These are phyloP conservation scores for Gallinago nigripennis DNA, from an alignment of 2,797 vertebrate genomes.

Conservation along the genomic window DNA sequence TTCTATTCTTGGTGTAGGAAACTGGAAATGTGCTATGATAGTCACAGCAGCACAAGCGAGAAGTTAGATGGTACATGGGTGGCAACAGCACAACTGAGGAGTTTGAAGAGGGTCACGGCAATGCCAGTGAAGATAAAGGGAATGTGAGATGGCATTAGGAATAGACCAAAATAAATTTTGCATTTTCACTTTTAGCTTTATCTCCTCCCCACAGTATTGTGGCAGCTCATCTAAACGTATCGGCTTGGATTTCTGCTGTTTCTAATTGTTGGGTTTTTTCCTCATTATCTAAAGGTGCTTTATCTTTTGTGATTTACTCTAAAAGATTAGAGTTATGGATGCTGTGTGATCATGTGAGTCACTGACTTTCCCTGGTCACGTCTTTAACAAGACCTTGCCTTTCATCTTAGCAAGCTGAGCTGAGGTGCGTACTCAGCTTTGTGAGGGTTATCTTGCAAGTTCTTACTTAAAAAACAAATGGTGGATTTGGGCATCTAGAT, in stretches of 20 bases:
- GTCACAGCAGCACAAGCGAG: not conserved
- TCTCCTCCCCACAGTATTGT: not conserved
- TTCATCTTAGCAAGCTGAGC: not conserved
- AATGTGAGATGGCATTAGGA: not conserved
- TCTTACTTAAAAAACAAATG: conserved; percentile 16
- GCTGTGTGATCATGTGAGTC: not conserved
- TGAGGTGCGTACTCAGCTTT: not conserved
- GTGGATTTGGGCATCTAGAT: conserved; percentile 21
- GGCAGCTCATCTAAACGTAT: not conserved
- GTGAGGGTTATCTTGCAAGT: conserved; percentile 18
- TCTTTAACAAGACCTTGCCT: not conserved
- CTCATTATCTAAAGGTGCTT: not conserved
- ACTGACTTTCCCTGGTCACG: not conserved
- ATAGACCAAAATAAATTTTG: not conserved
- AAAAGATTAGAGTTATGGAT: not conserved
- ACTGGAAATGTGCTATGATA: not conserved
- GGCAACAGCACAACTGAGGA: not conserved
- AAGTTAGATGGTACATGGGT: not conserved
- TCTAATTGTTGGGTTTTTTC: rapidly evolving
- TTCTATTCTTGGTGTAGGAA: not conserved
- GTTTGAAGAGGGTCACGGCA: not conserved
- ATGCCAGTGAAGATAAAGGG: not conserved
- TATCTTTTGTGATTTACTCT: not conserved
- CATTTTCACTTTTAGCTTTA: not conserved
- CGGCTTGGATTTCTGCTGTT: not conserved